Base-by-base conservation (phyloP, 1,140 invertebrate species). In the Zaprionus ghesquierei region DNA sequence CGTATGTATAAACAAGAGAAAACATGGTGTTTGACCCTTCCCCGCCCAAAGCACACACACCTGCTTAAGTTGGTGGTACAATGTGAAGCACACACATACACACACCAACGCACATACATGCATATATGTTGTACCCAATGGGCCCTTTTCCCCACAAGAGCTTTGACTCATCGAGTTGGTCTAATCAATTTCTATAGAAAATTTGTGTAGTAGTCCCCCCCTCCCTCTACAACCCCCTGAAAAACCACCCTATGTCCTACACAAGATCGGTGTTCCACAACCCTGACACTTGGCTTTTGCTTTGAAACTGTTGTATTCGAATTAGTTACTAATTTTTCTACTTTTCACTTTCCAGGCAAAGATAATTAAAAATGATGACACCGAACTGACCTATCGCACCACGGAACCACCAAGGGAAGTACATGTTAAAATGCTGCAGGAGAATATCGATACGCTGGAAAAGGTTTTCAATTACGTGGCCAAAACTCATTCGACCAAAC, bases 361-460 rank as follows among this genome's bases (percentile, higher is more conserved):
- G 77, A 72, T 90, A 44, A 75, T 92, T 13, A 78, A 49, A 56
- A 78, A 55, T 25, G 91, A 92, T 72, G 82, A 91, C 15, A 81
- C 90, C 60, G 92, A 94, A 51, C 92, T 98, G 44, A 95, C 95
- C 12, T 97, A 96, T 89, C 94, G 95, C 51, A 96, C 95, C 51
- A 93, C 96, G 31, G 94, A 95, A 49, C 91, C 93, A 18, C 95
- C 96, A 0, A 93, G 94, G 22, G 91, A 93, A 13, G 93, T 96
- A 64, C 96, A 98, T 81, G 90, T 95, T n/a, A 93, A 93, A 64
- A 93, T 97, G 81, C 93, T 96, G 46, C 93, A 95, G 62, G 94
- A 96, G 63, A 95, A 96, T 63, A 95, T 98, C 71, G 94, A 96
- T 76, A 98, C 98, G 29, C 94, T 99, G 91, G 97, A 97, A 80